Base-by-base conservation (phyloP, 1,140 invertebrate species). In the Alviniconcha marisindica region DNA sequence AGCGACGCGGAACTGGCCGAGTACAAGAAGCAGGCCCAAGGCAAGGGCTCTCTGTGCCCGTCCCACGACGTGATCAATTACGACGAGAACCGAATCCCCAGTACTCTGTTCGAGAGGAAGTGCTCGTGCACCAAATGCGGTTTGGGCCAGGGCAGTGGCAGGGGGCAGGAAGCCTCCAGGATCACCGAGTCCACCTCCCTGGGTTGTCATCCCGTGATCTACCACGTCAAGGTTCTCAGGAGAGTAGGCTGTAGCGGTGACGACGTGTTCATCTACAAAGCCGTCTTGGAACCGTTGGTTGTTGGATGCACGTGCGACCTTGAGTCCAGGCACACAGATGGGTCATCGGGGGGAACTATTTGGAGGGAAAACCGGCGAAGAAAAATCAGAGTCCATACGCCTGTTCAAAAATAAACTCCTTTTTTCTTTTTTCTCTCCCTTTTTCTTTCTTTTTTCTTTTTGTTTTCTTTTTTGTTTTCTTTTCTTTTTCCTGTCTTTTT, bases 1-100 rank as follows among this genome's bases (percentile, higher is more conserved):
- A n/a, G 21, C 21, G 56, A 60, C 56, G 56, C 15, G 15, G 56
- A 60, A n/a, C 56, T 60, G n/a, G 56, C 18, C 15, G n/a, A 5
- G n/a, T 60, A 1, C 56, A 28, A 18, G 56, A 60, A 60, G n/a
- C 15, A 24, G 15, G n/a, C n/a, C 18, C 21, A 28, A 14, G 56
- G 56, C 56, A 60, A 60, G n/a, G n/a, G 15, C 56, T 24, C 56
- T 24, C 18, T 60, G n/a, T 60, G 56, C 56, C 56, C 56, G 0
- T 60, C 56, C 56, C 56, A 60, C n/a, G 56, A 60, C n/a, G 21
- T 60, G 18, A 60, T 60, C 56, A 60, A n/a, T n/a, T 60, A 60
- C 56, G 56, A 60, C 4, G 56, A 60, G 56, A 60, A 60, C 56
- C 15, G 56, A 7, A 18, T 60, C n/a, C 56, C 56, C 21, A 21